phyloP scores from a whole-genome alignment of 1,140 invertebrate species.

The Leucophenga varia region DNA sequence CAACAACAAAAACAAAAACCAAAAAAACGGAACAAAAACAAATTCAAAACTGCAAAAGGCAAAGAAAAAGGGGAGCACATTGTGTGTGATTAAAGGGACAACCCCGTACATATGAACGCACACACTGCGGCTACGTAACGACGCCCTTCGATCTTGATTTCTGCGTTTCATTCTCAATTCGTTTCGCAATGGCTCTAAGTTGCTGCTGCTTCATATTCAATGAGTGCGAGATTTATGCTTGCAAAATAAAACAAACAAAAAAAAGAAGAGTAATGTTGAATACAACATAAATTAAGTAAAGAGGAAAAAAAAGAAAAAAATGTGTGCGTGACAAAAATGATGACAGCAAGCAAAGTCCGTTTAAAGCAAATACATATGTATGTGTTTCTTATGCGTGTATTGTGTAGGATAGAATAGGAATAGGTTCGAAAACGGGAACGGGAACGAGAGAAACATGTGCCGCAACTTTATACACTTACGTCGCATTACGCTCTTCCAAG shows the following conservation, averaged over 20 bases:
- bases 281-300: slow-evolving; percentile 9
- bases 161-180: slow-evolving; percentile 28
- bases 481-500: too few species aligned
- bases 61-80: slow-evolving; percentile 14
- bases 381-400: too few species aligned
- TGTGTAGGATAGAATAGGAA: too few species aligned
- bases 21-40: slow-evolving; percentile 27
- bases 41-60: slow-evolving; percentile 28
- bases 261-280: slow-evolving; percentile 15
- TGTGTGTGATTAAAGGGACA: neutral
- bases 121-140: slow-evolving; percentile 3
- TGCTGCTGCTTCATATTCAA: slow-evolving; percentile 3
- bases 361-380: too few species aligned
- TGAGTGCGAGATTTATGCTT: too few species aligned
- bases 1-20: too few species aligned
- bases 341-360: slow-evolving; percentile 24
- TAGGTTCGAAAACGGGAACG: too few species aligned
- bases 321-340: slow-evolving; percentile 49
- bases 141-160: neutral
- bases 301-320: slow-evolving; percentile 14
- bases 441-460: too few species aligned
- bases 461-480: too few species aligned
- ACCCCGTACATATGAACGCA: neutral
- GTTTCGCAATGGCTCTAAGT: slow-evolving; percentile 31
- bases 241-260: slow-evolving; percentile 14